Percentiles rank a stretch among this genome's conserved stretches.
Conservation (phyloP, 2,797 vertebrate genomes). For the Cephalopachus bancanus region DNA sequence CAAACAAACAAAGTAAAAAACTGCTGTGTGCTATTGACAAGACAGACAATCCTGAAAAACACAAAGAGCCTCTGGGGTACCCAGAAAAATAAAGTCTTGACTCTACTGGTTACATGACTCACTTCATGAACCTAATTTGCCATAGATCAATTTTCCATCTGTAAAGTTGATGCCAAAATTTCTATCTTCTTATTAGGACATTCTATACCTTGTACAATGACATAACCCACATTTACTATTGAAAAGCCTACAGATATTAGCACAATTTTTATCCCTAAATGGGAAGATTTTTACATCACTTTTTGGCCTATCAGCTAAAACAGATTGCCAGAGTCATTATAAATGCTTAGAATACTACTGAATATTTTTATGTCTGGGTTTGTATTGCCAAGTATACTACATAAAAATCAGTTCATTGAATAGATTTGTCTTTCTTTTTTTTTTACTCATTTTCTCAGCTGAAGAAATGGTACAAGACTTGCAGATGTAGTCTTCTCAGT, state of each 20-base stretch:
- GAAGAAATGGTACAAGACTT: neutral
- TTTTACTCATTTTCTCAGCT: neutral
- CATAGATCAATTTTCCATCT: neutral
- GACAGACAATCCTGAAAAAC: constrained; percentile 1
- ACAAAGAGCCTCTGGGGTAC: neutral
- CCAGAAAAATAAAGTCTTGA: neutral
- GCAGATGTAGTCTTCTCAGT: neutral
- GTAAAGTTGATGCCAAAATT: neutral
- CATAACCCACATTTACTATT: neutral
- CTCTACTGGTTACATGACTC: neutral
- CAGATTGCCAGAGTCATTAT: neutral
- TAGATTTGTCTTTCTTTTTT: neutral
- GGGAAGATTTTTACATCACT: neutral
- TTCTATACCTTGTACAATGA: neutral
- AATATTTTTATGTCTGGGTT: neutral
- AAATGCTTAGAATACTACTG: neutral
- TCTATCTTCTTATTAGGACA: neutral
- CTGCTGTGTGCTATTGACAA: neutral
- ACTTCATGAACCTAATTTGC: neutral
- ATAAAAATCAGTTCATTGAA: neutral
- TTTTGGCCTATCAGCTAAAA: neutral
- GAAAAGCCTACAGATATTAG: neutral
- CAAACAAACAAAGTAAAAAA: neutral
- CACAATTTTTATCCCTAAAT: neutral
- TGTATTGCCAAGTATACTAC: neutral